phyloP scores from a whole-genome alignment of 2,888 invertebrate genomes.

The Gibbula magus region DNA sequence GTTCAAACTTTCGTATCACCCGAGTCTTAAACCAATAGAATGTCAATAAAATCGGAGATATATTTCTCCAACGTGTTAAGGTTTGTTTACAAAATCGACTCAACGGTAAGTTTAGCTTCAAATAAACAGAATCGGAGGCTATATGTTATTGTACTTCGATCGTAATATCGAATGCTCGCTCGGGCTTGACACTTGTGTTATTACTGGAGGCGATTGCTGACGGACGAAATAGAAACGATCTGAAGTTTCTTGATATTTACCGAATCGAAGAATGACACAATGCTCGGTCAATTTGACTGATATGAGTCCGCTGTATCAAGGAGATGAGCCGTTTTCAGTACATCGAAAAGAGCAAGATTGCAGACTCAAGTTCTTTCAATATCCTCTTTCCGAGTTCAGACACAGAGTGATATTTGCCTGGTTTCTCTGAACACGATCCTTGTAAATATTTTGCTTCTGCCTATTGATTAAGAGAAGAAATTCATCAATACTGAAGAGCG shows the following conservation, averaged over 20 bases:
- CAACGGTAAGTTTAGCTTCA: background rate
- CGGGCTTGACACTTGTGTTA: background rate
- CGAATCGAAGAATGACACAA: constrained; percentile 2
- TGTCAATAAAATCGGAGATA: background rate
- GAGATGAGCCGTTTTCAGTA: too few species aligned
- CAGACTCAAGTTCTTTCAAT: too few species aligned
- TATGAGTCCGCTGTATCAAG: too few species aligned
- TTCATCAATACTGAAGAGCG: constrained; percentile 14
- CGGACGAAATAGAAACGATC: background rate
- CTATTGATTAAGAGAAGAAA: constrained; percentile 17
- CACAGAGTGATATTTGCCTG: too few species aligned
- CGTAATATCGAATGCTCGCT: background rate
- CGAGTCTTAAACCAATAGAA: constrained; percentile 1
- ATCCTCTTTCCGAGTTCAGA: too few species aligned
- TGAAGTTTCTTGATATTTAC: background rate
- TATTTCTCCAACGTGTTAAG: background rate
- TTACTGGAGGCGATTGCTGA: background rate
- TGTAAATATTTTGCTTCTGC: constrained; percentile 1
- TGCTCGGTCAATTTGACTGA: too few species aligned
- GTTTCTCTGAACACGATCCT: background rate
- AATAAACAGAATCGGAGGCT: background rate
- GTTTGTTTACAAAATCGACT: background rate
- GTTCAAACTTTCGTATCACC: background rate
- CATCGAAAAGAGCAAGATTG: too few species aligned
- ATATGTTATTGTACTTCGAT: background rate